Percentiles rank a stretch among this genome's conserved stretches.
These are phyloP conservation scores for Oriolus oriolus DNA, from an alignment of 2,113 vertebrate species.

Conservation along the genomic window DNA sequence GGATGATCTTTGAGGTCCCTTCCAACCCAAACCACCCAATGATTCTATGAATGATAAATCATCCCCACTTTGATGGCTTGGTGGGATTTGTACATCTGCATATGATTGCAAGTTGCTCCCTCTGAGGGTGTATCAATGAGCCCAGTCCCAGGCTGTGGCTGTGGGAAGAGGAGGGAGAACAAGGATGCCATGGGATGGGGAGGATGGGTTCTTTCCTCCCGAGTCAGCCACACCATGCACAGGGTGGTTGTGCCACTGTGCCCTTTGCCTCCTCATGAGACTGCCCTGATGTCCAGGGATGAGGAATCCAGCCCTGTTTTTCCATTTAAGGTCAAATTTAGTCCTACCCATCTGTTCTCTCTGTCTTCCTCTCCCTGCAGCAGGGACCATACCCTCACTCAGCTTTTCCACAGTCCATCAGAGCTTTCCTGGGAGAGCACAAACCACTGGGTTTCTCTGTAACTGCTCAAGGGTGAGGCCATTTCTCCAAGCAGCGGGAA, in stretches of 20 bases:
- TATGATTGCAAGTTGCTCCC: rapidly evolving
- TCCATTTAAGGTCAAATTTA: not conserved
- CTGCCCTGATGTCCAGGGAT: not conserved
- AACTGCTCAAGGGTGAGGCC: not conserved
- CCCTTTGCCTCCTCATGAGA: not conserved
- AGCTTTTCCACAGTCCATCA: not conserved
- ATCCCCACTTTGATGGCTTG: not conserved
- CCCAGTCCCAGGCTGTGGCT: not conserved
- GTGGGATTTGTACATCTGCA: not conserved
- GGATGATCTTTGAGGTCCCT: not conserved
- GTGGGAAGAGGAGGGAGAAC: not conserved
- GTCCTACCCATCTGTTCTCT: not conserved
- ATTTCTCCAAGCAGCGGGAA: not conserved
- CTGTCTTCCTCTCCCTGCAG: not conserved
- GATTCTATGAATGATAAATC: not conserved
- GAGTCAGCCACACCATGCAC: not conserved
- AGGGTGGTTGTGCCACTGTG: not conserved
- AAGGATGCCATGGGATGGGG: not conserved
- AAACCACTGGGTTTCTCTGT: not conserved
- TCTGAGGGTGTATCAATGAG: not conserved
- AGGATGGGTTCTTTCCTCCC: not conserved
- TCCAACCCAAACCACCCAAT: not conserved
- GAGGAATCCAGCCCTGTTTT: not conserved
- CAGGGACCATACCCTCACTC: not conserved
- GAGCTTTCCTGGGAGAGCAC: not conserved